A percentile compares a stretch with the other conserved stretches of the same genome.
phyloP scores from a whole-genome alignment of 1,140 invertebrate genomes.

The Gonatopus flavifemur region DNA sequence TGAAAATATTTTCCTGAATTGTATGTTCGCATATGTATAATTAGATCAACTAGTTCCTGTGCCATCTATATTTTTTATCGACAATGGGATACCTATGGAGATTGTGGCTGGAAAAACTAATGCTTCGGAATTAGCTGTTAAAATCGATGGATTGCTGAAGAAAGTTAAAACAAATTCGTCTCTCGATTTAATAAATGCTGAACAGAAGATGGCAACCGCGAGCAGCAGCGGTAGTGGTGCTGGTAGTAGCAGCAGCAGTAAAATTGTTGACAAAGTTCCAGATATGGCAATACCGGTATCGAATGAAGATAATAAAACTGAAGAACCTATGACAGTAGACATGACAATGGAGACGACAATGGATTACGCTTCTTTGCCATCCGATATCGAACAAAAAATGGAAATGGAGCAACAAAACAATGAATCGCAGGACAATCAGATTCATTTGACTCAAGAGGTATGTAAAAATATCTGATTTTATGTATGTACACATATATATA shows the following conservation, averaged over 20 bases:
- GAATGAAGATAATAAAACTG: slow-evolving; percentile 5
- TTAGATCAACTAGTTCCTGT: slow-evolving; percentile 79
- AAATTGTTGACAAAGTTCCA: slow-evolving; percentile 4
- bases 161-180: slow-evolving; percentile 37
- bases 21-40: neutral
- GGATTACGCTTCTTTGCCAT: slow-evolving; percentile 58
- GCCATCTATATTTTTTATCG: slow-evolving; percentile 84
- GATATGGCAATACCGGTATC: slow-evolving; percentile 5
- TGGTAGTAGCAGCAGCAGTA: neutral
- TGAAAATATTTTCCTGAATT: slow-evolving; percentile 9
- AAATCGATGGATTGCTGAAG: slow-evolving; percentile 59
- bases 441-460: slow-evolving; percentile 19
- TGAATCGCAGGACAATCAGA: slow-evolving; percentile 70
- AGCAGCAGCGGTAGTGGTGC: neutral
- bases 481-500: neutral
- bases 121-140: slow-evolving; percentile 53
- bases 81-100: slow-evolving; percentile 74
- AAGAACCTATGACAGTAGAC: slow-evolving; percentile 52
- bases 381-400: slow-evolving; percentile 9
- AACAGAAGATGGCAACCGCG: slow-evolving; percentile 23
- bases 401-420: slow-evolving; percentile 61
- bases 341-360: slow-evolving; percentile 71
- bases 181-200: slow-evolving; percentile 36
- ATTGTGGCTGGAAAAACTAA: slow-evolving; percentile 66
- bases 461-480: neutral